Conservation (phyloP, 2,113 vertebrate genomes). For the Phylloscopus trochilus region DNA sequence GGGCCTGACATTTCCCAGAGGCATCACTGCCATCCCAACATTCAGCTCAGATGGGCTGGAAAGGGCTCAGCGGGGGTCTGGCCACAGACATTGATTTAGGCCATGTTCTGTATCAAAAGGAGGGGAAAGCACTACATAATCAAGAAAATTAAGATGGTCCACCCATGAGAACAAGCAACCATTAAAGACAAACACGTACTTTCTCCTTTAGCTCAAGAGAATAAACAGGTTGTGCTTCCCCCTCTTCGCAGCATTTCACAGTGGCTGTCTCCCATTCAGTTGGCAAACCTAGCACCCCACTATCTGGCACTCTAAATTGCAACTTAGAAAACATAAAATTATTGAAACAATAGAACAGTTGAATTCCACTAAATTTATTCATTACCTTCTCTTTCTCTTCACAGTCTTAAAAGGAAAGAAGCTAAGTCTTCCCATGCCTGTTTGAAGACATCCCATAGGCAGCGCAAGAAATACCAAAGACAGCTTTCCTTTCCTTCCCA, state of each 20-base stretch:
- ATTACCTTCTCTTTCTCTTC: not conserved
- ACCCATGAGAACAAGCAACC: not conserved
- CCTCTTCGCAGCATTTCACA: not conserved
- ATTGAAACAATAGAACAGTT: not conserved
- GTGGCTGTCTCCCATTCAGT: not conserved
- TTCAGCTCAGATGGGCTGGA: too few relatives aligned
- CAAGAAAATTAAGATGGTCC: not conserved
- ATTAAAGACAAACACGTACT: not conserved
- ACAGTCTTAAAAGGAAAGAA: slow-evolving; percentile 82
- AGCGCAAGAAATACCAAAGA: not conserved
- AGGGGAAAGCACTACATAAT: not conserved
- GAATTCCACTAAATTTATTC: not conserved
- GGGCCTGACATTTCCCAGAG: not conserved
- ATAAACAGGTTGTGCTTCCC: not conserved
- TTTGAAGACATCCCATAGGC: slow-evolving; percentile 54
- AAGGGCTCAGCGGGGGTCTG: too few relatives aligned
- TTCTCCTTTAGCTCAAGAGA: not conserved
- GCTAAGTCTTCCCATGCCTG: slow-evolving; percentile 80
- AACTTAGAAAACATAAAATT: not conserved
- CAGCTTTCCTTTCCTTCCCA: not conserved
- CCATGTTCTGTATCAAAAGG: not conserved
- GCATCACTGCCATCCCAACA: not conserved
- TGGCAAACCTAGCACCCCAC: not conserved
- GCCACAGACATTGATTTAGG: not conserved
- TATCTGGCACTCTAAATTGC: fast-evolving